Evolutionary conservation across 53 echinoderm and acorn worm species (phyloP).

Genomic region (Glandiceps talaboti): DNA sequence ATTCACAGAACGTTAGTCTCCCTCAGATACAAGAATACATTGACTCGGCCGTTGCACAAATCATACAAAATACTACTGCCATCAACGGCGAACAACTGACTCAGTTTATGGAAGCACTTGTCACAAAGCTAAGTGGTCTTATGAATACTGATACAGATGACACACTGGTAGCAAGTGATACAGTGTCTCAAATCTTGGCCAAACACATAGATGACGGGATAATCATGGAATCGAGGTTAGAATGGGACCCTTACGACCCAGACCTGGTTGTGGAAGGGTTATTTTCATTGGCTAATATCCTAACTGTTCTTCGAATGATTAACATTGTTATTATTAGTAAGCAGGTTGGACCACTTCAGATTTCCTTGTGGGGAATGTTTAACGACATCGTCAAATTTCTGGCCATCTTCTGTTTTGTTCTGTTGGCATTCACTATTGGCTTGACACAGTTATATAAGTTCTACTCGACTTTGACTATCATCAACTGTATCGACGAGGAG

Average conservation of each 20-base stretch:
- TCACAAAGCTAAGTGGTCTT: background rate
- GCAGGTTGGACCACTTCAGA: background rate
- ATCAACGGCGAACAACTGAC: background rate
- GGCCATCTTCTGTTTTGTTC: background rate
- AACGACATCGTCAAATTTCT: background rate
- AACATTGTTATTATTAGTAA: background rate
- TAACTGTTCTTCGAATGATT: background rate
- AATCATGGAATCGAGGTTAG: background rate
- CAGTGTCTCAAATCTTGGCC: background rate
- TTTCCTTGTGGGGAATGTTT: background rate
- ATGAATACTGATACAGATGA: background rate
- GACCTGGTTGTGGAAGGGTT: background rate
- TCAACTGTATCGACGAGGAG: background rate
- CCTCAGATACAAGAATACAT: background rate
- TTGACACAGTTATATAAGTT: background rate
- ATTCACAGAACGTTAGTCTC: too few relatives aligned
- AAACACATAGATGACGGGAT: background rate
- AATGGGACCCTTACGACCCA: background rate
- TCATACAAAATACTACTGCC: background rate
- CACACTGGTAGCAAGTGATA: background rate
- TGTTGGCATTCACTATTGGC: background rate
- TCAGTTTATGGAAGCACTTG: background rate
- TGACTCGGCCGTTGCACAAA: background rate
- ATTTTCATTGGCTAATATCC: background rate
- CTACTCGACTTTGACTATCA: background rate